Evolutionary conservation across 1,140 invertebrate genomes (phyloP).

Genomic region (Bombus balteatus): DNA sequence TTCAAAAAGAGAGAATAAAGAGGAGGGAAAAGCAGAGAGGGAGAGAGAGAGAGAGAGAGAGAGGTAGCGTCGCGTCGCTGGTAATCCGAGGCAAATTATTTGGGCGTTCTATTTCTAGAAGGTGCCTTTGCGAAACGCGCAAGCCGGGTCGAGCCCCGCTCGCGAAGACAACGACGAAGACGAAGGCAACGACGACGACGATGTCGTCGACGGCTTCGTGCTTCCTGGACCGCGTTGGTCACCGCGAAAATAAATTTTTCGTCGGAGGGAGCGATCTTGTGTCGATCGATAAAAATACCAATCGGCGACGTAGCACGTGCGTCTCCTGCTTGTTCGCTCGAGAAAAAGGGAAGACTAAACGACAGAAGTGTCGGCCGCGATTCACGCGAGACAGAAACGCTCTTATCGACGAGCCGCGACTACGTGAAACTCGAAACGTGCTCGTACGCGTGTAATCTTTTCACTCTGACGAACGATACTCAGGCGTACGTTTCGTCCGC

Average conservation of each 20-base stretch:
- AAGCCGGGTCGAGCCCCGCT: slow-evolving; percentile 74
- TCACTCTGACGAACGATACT: background rate
- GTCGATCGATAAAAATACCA: slow-evolving; percentile 62
- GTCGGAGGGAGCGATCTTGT: slow-evolving; percentile 26
- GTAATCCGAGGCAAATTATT: slow-evolving; percentile 83
- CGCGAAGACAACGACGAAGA: slow-evolving; percentile 61
- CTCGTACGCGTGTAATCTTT: background rate
- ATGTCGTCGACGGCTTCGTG: slow-evolving; percentile 42
- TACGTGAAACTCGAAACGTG: slow-evolving; percentile 26
- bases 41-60: slow-evolving; percentile 42
- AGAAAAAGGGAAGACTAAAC: background rate
- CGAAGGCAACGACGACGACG: slow-evolving; percentile 48
- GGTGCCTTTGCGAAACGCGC: slow-evolving; percentile 82
- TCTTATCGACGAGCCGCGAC: background rate
- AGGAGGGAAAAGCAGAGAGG: background rate
- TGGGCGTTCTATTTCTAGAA: slow-evolving; percentile 83
- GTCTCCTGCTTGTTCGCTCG: background rate
- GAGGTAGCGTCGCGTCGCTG: slow-evolving; percentile 72
- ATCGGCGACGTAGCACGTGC: slow-evolving; percentile 4
- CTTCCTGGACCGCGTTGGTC: slow-evolving; percentile 48
- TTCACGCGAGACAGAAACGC: background rate
- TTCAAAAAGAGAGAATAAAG: slow-evolving; percentile 14
- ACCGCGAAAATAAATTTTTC: slow-evolving; percentile 68
- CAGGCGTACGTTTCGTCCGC: background rate
- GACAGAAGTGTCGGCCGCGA: background rate